Base-by-base conservation (phyloP, 2,113 vertebrate species). In the Takifugu flavidus region DNA sequence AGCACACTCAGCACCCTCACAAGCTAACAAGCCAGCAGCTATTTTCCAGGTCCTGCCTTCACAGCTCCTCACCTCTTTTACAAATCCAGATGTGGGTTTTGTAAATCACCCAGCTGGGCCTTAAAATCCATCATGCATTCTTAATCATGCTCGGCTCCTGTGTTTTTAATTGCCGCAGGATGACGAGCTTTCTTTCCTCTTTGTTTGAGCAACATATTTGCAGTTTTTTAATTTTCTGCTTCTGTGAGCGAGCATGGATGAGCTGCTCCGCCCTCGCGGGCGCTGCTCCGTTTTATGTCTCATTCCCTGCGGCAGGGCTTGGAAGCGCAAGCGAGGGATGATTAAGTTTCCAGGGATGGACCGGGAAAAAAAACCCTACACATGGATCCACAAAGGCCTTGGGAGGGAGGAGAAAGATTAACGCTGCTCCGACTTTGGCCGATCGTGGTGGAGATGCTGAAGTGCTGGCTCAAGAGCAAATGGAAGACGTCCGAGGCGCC, bases 51-150 rank as follows among this genome's bases (percentile, higher is more conserved):
- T 53, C 54, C 26, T 70, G 69, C 73, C 66, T 74, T 66, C 62
- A 73, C 56, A 3, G 4, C 26, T 67, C 70, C 39, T 52, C 66
- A 25, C 49, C 52, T 55, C 31, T 25, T 28, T 85, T 66, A 79
- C 84, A 83, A 73, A 73, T 51, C 68, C 70, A 75, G 44, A 43
- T 27, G 62, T 56, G 58, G 56, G 31, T 70, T 77, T 74, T 63
- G 61, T 44, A 82, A 78, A 86, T 66, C 62, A 58, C 64, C 29
- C 26, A 72, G 65, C 61, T 43, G 44, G 49, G 55, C 27, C 5
- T 27, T 1, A 25, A 54, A 52, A 28, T 59, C 62, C 0, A 5
- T 2, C 51, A 71, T 87, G 59, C 62, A 86, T 89, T 85, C 87
- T 86, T 89, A 75, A 89, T 65, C 20, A 31, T 45, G 65, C 49